Conservation (phyloP, 2,797 vertebrate genomes). For the Pseudochirops corinnae region DNA sequence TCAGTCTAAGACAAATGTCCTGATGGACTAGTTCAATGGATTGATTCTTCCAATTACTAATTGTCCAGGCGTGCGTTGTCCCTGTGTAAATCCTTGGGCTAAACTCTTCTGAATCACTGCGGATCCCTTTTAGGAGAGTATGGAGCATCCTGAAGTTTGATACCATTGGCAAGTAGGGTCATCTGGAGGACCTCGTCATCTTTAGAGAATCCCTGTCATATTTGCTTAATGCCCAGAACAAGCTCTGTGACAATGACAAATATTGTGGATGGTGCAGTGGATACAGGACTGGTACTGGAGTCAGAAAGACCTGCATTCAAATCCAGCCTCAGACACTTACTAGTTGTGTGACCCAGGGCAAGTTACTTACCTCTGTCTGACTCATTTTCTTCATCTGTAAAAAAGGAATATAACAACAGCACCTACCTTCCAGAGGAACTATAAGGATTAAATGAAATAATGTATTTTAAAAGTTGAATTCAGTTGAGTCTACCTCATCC, state of each 20-base stretch:
- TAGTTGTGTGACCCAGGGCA: not conserved
- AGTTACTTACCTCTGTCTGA: not conserved
- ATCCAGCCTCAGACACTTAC: not conserved
- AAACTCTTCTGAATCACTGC: not conserved
- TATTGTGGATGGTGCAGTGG: not conserved
- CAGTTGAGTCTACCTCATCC: too few species aligned
- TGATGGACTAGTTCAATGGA: not conserved
- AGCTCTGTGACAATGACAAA: not conserved
- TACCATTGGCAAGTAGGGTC: not conserved
- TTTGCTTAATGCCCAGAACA: not conserved
- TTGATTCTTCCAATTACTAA: not conserved
- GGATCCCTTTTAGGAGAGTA: not conserved
- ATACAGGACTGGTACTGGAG: not conserved
- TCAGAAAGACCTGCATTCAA: not conserved
- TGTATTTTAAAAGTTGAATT: too few species aligned
- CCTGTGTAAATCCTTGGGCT: not conserved
- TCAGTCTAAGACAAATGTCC: not conserved
- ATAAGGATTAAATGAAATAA: not conserved
- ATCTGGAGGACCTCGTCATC: not conserved
- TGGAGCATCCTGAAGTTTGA: not conserved
- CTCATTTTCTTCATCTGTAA: not conserved
- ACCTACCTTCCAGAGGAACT: not conserved
- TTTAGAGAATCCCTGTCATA: not conserved
- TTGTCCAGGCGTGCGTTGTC: not conserved
- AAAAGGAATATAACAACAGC: not conserved